phyloP scores from a whole-genome alignment of 2,888 invertebrate genomes.

The Branchinecta sandiegonensis region DNA sequence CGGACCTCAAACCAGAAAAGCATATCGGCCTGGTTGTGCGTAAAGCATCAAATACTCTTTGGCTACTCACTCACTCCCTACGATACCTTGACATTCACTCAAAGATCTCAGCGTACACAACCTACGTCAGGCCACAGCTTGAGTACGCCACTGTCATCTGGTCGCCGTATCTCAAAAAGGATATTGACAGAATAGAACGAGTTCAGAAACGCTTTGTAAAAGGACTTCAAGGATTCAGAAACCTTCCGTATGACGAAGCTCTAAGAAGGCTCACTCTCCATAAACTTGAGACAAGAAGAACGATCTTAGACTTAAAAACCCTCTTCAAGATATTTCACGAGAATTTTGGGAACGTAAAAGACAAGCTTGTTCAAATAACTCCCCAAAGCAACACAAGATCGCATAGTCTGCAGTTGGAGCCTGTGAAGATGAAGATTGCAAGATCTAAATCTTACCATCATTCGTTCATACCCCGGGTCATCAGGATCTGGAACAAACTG shows the following conservation, averaged over 20 bases:
- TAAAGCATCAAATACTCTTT: constrained; percentile 11
- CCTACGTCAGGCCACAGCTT: constrained; percentile 11
- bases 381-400: constrained; percentile 8
- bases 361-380: constrained; percentile 14
- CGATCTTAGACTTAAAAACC: not conserved
- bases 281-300: constrained; percentile 14
- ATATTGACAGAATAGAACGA: constrained; percentile 11
- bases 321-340: constrained; percentile 7
- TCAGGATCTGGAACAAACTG: constrained; percentile 11
- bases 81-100: constrained; percentile 11
- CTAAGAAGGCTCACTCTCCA: constrained; percentile 14
- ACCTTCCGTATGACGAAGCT: constrained; percentile 8
- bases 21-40: constrained; percentile 14
- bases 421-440: constrained; percentile 11
- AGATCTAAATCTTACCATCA: not conserved
- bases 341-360: constrained; percentile 12
- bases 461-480: constrained; percentile 5
- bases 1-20: constrained; percentile 14
- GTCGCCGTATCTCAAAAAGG: constrained; percentile 1
- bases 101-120: constrained; percentile 14
- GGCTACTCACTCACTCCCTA: not conserved
- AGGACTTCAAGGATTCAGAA: no score
- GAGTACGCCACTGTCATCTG: constrained; percentile 11
- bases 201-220: not conserved
- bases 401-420: constrained; percentile 14